A percentile compares a stretch with the other conserved stretches of the same genome.
These are phyloP conservation scores for Ornithoptera alexandrae DNA, from an alignment of 2,888 invertebrate genomes.

Conservation along the genomic window DNA sequence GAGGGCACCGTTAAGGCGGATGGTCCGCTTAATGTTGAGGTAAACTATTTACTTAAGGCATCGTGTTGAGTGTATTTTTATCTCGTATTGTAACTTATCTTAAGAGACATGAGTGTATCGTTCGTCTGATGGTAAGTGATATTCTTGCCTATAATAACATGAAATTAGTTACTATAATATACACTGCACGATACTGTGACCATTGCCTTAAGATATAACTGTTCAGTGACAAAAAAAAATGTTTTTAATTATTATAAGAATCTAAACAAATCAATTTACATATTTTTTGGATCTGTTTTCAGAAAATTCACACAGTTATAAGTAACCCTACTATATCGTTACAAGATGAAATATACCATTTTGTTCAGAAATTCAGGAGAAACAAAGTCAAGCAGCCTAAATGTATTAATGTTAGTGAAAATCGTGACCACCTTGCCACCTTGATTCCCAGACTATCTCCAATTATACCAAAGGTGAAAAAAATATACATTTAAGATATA, in stretches of 20 bases:
- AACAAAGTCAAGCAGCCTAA: slow-evolving; percentile 35
- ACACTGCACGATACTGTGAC: too few species aligned
- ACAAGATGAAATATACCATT: slow-evolving; percentile 79
- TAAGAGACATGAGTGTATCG: too few species aligned
- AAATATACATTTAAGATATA: neutral
- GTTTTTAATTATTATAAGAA: too few species aligned
- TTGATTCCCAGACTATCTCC: slow-evolving; percentile 84
- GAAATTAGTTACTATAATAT: too few species aligned
- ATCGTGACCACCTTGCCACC: slow-evolving; percentile 57
- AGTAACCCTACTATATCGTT: slow-evolving; percentile 79
- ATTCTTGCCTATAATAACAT: too few species aligned
- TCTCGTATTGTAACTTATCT: too few species aligned
- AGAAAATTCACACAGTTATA: slow-evolving; percentile 84
- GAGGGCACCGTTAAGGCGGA: slow-evolving; percentile 90
- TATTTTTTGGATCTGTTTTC: slow-evolving; percentile 22
- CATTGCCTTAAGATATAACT: too few species aligned
- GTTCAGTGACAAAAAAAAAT: too few species aligned
- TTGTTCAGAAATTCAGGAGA: slow-evolving; percentile 65
- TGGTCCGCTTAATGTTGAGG: slow-evolving; percentile 92
- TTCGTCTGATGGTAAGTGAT: too few species aligned
- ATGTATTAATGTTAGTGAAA: slow-evolving; percentile 26
- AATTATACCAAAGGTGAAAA: slow-evolving; percentile 87
- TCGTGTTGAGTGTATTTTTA: too few species aligned
- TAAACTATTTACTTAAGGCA: slow-evolving; percentile 41
- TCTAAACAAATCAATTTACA: too few species aligned